These are phyloP conservation scores for Platanista minor DNA, from an alignment of 2,113 vertebrate species.

Conservation along the genomic window DNA sequence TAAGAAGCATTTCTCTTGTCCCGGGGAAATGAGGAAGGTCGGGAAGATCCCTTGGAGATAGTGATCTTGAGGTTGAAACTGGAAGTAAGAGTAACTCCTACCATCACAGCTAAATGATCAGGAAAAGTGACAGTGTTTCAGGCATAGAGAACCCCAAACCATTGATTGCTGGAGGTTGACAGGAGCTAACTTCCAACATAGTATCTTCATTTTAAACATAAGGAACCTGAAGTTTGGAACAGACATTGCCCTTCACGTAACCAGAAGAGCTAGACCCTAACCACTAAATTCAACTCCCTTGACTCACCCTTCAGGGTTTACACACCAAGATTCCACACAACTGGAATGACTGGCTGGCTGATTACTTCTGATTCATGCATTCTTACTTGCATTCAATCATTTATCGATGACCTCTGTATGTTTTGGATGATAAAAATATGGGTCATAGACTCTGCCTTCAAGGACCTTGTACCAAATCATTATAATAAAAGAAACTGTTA, in stretches of 20 bases:
- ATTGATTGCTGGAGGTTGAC: not conserved
- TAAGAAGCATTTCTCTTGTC: not conserved
- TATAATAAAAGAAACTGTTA: not conserved
- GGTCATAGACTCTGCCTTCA: not conserved
- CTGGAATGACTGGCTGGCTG: not conserved
- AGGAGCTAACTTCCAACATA: not conserved
- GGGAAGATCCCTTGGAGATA: no score
- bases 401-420: not conserved
- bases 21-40: no score
- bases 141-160: not conserved
- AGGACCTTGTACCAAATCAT: not conserved
- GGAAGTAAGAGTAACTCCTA: not conserved
- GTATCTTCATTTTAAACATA: not conserved
- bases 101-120: not conserved
- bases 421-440: not conserved
- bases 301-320: not conserved
- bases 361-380: not conserved
- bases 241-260: not conserved
- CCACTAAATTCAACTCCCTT: fast-evolving
- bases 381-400: not conserved
- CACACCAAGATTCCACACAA: not conserved
- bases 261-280: not conserved
- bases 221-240: not conserved
- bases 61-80: not conserved
- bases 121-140: fast-evolving